Evolutionary conservation across 2,113 vertebrate species (phyloP).

Genomic region (Alouatta palliata): DNA sequence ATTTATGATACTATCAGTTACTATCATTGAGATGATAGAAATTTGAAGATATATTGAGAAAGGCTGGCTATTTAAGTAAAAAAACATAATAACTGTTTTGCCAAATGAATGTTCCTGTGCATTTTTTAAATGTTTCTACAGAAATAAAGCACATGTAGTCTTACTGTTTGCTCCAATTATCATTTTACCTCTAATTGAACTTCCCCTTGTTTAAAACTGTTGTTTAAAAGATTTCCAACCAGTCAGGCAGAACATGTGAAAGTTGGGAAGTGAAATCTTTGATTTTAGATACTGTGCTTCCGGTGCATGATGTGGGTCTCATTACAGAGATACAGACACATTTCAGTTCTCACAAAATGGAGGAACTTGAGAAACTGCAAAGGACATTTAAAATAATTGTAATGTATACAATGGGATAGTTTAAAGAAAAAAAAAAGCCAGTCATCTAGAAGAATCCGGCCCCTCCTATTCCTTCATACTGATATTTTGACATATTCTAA

Average conservation of each 20-base stretch:
- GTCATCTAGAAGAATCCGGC: neutral
- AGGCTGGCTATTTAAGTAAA: neutral
- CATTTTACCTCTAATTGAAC: neutral
- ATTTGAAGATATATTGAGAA: constrained; percentile 17
- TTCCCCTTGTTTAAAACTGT: neutral
- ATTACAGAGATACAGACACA: neutral
- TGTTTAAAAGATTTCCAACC: neutral
- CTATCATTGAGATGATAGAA: neutral
- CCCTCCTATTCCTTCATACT: neutral
- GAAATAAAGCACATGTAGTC: neutral
- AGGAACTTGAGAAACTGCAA: neutral
- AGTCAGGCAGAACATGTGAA: neutral
- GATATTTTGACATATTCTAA: neutral
- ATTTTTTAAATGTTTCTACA: neutral
- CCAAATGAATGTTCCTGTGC: neutral
- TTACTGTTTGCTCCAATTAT: neutral
- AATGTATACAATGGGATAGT: neutral
- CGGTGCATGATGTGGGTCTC: neutral
- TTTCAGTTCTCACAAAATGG: neutral
- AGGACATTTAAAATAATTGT: neutral
- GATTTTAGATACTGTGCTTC: neutral
- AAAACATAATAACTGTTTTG: neutral
- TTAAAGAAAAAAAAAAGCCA: neutral
- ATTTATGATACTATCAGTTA: neutral
- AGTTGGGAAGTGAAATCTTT: neutral